Percentiles rank a stretch among this genome's conserved stretches.
Evolutionary conservation across 2,888 invertebrate species (phyloP).

Genomic region (Bembecia ichneumoniformis): DNA sequence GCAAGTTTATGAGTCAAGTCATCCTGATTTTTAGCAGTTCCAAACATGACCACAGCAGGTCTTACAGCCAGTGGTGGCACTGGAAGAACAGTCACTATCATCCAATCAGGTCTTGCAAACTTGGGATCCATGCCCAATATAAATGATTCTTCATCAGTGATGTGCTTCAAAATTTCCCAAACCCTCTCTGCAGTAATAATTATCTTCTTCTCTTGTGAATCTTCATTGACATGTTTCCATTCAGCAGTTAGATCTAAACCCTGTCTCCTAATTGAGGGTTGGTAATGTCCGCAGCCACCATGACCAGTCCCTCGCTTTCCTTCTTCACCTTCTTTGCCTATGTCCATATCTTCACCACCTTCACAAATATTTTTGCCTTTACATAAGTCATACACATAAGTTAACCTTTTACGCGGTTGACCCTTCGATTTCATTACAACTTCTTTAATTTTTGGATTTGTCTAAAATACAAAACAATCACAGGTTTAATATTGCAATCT

Average conservation of each 20-base stretch:
- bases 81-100: constrained; percentile 97
- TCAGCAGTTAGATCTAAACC: constrained; percentile 96
- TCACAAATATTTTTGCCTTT: constrained; percentile 99
- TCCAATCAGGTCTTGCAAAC: constrained; percentile 98
- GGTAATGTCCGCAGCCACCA: constrained; percentile 98
- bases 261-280: constrained; percentile 90
- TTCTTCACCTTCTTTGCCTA: constrained; percentile 83
- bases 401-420: constrained; percentile 93
- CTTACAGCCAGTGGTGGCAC: constrained; percentile 97
- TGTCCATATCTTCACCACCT: constrained; percentile 98
- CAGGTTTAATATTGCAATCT: no score
- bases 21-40: constrained; percentile 98
- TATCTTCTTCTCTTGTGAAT: constrained; percentile 97
- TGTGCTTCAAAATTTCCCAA: constrained; percentile 96
- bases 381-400: constrained; percentile 97
- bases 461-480: constrained; percentile 62
- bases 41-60: constrained; percentile 99
- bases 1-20: constrained; percentile 99
- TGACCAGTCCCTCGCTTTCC: constrained; percentile 76
- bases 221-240: constrained; percentile 99
- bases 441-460: constrained; percentile 93
- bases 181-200: constrained; percentile 94
- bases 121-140: constrained; percentile 97
- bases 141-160: constrained; percentile 96
- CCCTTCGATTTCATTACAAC: constrained; percentile 96